Conservation (phyloP, 2,888 invertebrate genomes). For the Eupithecia exiguata region DNA sequence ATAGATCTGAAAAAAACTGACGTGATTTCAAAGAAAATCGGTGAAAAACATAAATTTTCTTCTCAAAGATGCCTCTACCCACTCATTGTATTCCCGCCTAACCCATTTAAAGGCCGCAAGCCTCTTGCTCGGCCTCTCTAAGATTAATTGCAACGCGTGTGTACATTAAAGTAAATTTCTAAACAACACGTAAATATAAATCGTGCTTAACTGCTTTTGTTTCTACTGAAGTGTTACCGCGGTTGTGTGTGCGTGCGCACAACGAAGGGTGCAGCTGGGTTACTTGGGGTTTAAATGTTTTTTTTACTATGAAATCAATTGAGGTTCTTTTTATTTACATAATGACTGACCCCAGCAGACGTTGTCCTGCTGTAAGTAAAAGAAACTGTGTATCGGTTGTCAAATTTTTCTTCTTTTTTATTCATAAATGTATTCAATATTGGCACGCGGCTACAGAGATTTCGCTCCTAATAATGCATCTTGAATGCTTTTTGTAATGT, state of each 20-base stretch:
- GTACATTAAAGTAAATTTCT: slow-evolving; percentile 77
- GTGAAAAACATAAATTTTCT: neutral
- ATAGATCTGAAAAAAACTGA: neutral
- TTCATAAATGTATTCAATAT: too few relatives aligned
- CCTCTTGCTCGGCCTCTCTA: slow-evolving; percentile 39
- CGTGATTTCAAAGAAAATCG: neutral
- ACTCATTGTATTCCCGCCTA: slow-evolving; percentile 27
- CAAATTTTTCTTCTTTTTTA: neutral
- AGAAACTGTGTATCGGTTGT: neutral
- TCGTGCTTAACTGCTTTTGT: slow-evolving; percentile 70
- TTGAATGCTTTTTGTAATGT: too few relatives aligned
- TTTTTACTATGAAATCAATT: neutral
- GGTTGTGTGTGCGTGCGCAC: slow-evolving; percentile 29
- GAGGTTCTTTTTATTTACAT: neutral
- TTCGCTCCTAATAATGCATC: too few relatives aligned
- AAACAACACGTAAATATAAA: slow-evolving; percentile 77
- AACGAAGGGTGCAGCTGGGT: slow-evolving; percentile 15
- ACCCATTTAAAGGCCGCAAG: slow-evolving; percentile 28
- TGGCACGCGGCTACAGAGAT: too few relatives aligned
- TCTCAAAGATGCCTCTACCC: neutral
- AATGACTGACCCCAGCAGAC: neutral
- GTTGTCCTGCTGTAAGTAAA: neutral
- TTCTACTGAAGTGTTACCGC: slow-evolving; percentile 50
- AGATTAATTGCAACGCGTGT: slow-evolving; percentile 73
- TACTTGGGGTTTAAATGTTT: neutral